These are phyloP conservation scores for Lucifuga dentata DNA, from an alignment of 2,113 vertebrate genomes.

Conservation along the genomic window DNA sequence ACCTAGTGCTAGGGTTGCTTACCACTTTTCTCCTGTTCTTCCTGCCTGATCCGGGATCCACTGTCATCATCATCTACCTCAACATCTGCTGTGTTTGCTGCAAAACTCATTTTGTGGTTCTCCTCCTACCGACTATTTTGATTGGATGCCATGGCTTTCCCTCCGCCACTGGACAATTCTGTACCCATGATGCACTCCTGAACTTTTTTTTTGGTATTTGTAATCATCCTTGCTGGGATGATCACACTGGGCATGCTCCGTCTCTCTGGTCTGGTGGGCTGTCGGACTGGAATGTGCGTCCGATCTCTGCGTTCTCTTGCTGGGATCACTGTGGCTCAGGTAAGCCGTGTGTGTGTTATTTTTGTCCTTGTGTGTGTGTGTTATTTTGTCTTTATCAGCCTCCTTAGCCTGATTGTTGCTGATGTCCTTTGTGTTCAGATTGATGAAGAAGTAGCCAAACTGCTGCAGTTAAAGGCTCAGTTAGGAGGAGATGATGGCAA, in stretches of 20 bases:
- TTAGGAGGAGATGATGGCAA: conserved; percentile 91
- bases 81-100: background rate
- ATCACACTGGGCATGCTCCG: conserved; percentile 66
- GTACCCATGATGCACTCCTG: conserved; percentile 37
- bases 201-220: conserved; percentile 4
- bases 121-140: background rate
- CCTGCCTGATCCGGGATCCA: conserved; percentile 68
- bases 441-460: conserved; percentile 90
- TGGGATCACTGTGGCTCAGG: conserved; percentile 81
- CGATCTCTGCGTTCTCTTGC: conserved; percentile 48
- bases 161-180: conserved; percentile 34
- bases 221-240: conserved; percentile 26
- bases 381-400: background rate
- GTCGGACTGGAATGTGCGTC: conserved; percentile 36
- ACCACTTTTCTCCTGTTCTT: conserved; percentile 89
- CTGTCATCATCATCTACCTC: conserved; percentile 34
- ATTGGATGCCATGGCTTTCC: conserved; percentile 18
- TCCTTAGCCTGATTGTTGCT: no score
- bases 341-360: conserved; percentile 32
- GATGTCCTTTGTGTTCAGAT: conserved; percentile 67
- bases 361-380: background rate
- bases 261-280: conserved; percentile 58
- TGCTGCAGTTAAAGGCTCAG: conserved; percentile 90
- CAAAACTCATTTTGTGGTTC: conserved; percentile 11
- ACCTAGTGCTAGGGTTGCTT: conserved; percentile 85